Base-by-base conservation (phyloP, 2,888 invertebrate species). In the Gandaritis pyraliata region DNA sequence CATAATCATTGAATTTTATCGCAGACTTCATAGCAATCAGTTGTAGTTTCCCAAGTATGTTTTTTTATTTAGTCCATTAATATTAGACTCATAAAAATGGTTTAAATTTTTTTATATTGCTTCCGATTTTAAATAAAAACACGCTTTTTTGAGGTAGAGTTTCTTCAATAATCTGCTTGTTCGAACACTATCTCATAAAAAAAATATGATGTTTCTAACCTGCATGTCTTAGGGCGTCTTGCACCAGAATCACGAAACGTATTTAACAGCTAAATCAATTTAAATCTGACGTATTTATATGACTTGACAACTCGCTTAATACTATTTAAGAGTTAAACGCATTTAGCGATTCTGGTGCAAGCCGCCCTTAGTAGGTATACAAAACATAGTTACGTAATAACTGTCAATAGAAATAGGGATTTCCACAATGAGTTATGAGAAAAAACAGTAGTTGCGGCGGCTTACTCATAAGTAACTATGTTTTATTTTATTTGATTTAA, bases 361-460 rank as follows among this genome's bases (percentile, higher is more conserved):
- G n/a, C n/a, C n/a, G n/a, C n/a, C n/a, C n/a, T n/a, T n/a, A n/a
- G n/a, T n/a, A n/a, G n/a, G 4, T 39, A n/a, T 5, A n/a, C 38
- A 39, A 39, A 33, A 41, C 1, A 2, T 12, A 15, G n/a, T n/a
- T n/a, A 41, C 41, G 41, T 41, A 41, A 41, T 41, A 16, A 15
- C 15, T 16, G 16, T 16, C 10, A 43, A 43, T 43, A 43, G 2
- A n/a, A 36, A 46, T 38, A 46, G 58, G 46, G 13, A 51, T 58
- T 51, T 51, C 58, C 51, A 51, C 23, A 29, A 38, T 51, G 36
- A 51, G 12, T 36, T 45, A 56, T 12, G 12, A 15, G 8, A 47
- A 29, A 43, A 33, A 56, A 56, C 43, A 36, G 39, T 41, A 30
- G 41, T 29, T 39, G 13, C 12, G 18, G 15, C 16, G 18, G 38